Base-by-base conservation (phyloP, 2,888 invertebrate genomes). In the Stenodema calcarata region DNA sequence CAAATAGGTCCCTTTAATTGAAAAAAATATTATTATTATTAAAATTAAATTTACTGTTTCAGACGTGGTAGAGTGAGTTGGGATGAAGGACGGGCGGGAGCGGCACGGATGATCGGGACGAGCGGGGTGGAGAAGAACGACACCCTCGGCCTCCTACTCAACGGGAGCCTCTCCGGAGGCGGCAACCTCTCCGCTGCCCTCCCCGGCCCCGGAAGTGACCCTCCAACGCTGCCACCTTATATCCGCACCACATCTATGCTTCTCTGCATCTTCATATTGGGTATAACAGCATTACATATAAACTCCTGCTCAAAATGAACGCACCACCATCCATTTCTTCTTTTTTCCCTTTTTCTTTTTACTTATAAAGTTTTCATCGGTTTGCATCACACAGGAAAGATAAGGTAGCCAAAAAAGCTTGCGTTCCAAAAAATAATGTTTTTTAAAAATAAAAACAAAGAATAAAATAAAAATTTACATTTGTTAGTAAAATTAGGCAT, bases 191-290 rank as follows among this genome's bases (percentile, higher is more conserved):
- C 84, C 41, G 30, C 50, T 23, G 70, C 84, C 44, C 82, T 82
- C 42, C 35, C 82, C 16, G 82, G 82, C 30, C 30, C 30, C 69
- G 75, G 70, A n/a, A 30, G 14, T 30, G 84, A 84, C 42, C 50
- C 81, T 27, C 86, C 86, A 16, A 30, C 81, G 41, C 73, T 97
- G 90, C 97, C 97, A 89, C 93, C 94, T 90, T 97, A 98, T 92
- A 96, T 98, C 91, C 94, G 96, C 89, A 95, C 95, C 84, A 96
- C 96, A 0, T 97, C 97, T 12, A 97, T 97, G 94, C 88, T 96
- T 30, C 94, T 97, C 90, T 98, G 97, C 91, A 95, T 96, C 90
- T 93, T 95, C 89, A 96, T 98, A 89, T 96, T 98, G 94, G 94
- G 96, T 90, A 30, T n/a, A n/a, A n/a, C n/a, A n/a, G n/a, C n/a